A percentile compares a stretch with the other conserved stretches of the same genome.
Evolutionary conservation across 2,888 invertebrate genomes (phyloP).

Genomic region (Epiperipatus broadwayi): DNA sequence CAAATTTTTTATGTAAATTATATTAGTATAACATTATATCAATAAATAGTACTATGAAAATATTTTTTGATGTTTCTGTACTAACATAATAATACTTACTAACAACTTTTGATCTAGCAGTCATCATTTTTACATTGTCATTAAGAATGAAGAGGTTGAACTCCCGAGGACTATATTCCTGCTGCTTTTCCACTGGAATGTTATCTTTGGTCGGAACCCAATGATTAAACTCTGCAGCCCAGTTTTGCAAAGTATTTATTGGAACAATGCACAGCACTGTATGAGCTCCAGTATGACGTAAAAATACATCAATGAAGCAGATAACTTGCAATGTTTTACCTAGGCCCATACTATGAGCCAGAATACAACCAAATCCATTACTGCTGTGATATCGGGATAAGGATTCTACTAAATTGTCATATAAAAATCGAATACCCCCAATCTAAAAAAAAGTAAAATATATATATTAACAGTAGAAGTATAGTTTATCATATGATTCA

Average conservation of each 20-base stretch:
- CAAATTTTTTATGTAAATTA: too few relatives aligned
- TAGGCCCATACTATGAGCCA: slow-evolving; percentile 97
- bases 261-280: slow-evolving; percentile 91
- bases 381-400: slow-evolving; percentile 64
- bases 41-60: too few relatives aligned
- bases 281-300: slow-evolving; percentile 66
- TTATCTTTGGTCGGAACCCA: slow-evolving; percentile 50
- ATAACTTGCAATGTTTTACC: slow-evolving; percentile 91
- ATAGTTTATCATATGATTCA: too few relatives aligned
- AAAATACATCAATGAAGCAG: slow-evolving; percentile 85
- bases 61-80: too few relatives aligned
- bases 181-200: slow-evolving; percentile 10
- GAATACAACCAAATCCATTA: slow-evolving; percentile 81
- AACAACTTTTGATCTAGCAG: slow-evolving; percentile 50
- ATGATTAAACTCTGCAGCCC: slow-evolving; percentile 91
- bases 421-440: slow-evolving; percentile 82
- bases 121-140: slow-evolving; percentile 77
- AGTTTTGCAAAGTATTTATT: slow-evolving; percentile 93
- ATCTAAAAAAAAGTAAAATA: slow-evolving; percentile 37
- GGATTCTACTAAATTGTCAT: slow-evolving; percentile 91
- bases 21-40: too few relatives aligned
- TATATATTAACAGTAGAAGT: too few relatives aligned
- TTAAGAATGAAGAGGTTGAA: slow-evolving; percentile 77
- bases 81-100: too few relatives aligned
- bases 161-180: slow-evolving; percentile 49